Percentiles rank a stretch among this genome's conserved stretches.
phyloP scores from a whole-genome alignment of 2,113 vertebrate species.

The Anoura caudifer region DNA sequence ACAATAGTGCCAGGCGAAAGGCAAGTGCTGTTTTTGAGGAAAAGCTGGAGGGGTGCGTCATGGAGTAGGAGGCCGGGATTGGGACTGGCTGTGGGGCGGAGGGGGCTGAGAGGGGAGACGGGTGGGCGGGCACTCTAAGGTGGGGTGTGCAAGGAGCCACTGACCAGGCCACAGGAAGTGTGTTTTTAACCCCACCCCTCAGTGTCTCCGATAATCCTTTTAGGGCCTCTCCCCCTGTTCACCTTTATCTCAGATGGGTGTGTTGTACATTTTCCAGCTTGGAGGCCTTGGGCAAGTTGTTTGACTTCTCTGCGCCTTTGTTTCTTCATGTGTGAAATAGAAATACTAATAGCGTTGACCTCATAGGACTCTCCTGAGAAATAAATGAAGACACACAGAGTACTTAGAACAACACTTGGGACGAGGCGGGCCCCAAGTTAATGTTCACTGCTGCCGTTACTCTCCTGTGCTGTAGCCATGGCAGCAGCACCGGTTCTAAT shows the following conservation, averaged over 20 bases:
- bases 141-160: not conserved
- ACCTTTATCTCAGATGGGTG: not conserved
- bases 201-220: not conserved
- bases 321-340: not conserved
- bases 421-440: accelerated
- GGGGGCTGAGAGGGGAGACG: no score
- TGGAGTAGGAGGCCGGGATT: not conserved
- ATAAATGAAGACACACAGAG: not conserved
- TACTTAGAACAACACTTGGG: accelerated
- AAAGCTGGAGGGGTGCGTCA: not conserved
- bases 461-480: accelerated
- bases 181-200: not conserved
- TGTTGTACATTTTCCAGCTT: not conserved
- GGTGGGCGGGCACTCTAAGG: accelerated
- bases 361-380: not conserved
- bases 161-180: not conserved
- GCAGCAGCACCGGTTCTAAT: accelerated
- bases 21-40: not conserved
- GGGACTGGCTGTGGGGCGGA: accelerated
- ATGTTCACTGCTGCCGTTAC: accelerated
- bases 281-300: not conserved
- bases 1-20: not conserved
- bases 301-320: not conserved
- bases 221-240: not conserved
- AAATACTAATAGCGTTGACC: not conserved